Evolutionary conservation across 2,888 invertebrate species (phyloP).

Genomic region (Acanthosepion pharaonis): DNA sequence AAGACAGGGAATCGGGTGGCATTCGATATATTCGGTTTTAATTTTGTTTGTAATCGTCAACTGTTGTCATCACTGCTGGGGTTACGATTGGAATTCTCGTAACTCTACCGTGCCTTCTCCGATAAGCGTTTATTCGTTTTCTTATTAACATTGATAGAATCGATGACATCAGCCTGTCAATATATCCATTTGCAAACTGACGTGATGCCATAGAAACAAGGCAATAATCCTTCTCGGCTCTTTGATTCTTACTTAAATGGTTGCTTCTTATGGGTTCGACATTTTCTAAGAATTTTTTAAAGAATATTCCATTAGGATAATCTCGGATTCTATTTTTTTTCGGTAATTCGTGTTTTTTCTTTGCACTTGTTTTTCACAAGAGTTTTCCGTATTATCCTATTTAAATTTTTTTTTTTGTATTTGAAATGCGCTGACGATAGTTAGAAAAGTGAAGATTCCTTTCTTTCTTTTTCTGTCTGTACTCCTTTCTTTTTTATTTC

Average conservation of each 20-base stretch:
- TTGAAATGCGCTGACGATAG: background rate
- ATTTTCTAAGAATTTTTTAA: background rate
- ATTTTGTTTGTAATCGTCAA: too few species aligned
- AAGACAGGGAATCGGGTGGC: too few species aligned
- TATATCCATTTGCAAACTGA: background rate
- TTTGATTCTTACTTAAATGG: background rate
- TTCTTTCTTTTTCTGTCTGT: background rate
- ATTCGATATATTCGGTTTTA: too few species aligned
- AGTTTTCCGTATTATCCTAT: background rate
- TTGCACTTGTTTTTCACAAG: too few species aligned
- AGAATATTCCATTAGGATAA: constrained; percentile 1
- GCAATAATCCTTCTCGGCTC: background rate
- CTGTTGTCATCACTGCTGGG: too few species aligned
- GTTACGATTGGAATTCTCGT: background rate
- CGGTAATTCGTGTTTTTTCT: background rate
- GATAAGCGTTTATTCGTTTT: background rate
- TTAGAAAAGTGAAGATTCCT: background rate
- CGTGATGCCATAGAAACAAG: background rate
- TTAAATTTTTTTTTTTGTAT: background rate
- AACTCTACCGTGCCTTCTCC: background rate
- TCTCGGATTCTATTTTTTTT: background rate
- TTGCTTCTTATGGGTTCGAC: background rate
- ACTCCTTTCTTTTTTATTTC: background rate
- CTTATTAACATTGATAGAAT: background rate
- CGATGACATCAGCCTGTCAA: background rate